phyloP scores from a whole-genome alignment of 2,113 vertebrate species.

The Xiphophorus hellerii region DNA sequence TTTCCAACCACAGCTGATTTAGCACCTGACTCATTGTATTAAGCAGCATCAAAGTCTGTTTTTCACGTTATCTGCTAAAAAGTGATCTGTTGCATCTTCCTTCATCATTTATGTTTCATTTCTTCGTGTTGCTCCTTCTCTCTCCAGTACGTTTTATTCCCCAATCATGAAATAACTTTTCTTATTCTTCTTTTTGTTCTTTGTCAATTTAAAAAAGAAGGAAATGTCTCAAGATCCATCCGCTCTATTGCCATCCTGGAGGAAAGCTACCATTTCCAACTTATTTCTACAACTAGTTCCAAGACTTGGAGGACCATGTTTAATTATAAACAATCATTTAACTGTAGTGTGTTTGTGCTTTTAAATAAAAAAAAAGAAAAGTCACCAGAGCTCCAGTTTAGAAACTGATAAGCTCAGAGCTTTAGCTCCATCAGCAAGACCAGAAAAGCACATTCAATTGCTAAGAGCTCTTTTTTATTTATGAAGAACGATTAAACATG shows the following conservation, averaged over 20 bases:
- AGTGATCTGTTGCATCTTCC: background rate
- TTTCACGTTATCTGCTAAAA: background rate
- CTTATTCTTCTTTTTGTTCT: background rate
- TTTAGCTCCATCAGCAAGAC: background rate
- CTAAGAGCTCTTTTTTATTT: slow-evolving; percentile 6
- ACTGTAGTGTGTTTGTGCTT: background rate
- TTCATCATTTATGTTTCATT: background rate
- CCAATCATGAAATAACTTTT: background rate
- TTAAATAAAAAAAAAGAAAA: background rate
- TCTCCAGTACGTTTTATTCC: background rate
- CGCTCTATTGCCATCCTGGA: no score
- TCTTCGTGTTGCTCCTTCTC: background rate
- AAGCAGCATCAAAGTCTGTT: background rate
- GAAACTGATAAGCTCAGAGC: background rate
- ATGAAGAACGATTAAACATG: slow-evolving; percentile 1
- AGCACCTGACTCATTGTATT: background rate
- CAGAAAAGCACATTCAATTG: background rate
- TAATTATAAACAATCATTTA: background rate
- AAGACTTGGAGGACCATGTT: background rate
- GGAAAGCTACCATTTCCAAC: no score
- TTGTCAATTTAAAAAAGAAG: no score
- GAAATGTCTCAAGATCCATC: no score
- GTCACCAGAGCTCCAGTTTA: background rate
- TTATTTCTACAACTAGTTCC: background rate
- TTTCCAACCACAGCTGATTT: background rate